These are phyloP conservation scores for Agriopis leucophaearia DNA, from an alignment of 2,888 invertebrate genomes.

Conservation along the genomic window DNA sequence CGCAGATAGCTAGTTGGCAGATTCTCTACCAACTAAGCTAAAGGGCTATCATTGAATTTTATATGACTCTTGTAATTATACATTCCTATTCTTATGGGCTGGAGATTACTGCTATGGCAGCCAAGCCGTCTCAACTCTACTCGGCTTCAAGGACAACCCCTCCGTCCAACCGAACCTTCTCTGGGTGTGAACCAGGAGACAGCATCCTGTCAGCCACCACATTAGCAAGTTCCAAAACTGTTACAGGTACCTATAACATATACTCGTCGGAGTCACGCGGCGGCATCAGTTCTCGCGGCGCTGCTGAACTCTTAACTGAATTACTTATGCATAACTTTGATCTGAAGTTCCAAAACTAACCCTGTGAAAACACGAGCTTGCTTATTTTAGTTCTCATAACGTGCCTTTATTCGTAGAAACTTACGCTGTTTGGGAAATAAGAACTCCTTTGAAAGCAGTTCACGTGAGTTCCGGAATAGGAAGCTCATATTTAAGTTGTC, in stretches of 20 bases:
- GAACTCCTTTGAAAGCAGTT: constrained; percentile 7
- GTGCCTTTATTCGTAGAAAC: constrained; percentile 21
- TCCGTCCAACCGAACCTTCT: not conserved
- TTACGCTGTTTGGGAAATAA: constrained; percentile 8
- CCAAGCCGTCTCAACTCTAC: too few species aligned
- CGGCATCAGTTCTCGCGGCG: constrained; percentile 15
- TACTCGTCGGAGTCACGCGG: not conserved
- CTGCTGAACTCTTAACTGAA: constrained; percentile 28
- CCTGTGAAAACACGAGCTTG: constrained; percentile 5
- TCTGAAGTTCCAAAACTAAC: constrained; percentile 31
- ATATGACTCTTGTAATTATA: too few species aligned
- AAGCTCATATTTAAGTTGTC: constrained; percentile 2
- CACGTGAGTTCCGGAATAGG: constrained; percentile 14
- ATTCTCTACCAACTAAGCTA: too few species aligned
- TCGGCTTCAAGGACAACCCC: too few species aligned
- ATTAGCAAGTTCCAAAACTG: constrained; percentile 8
- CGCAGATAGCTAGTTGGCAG: too few species aligned
- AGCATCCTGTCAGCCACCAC: too few species aligned
- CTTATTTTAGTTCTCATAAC: constrained; percentile 25
- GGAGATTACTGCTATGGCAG: too few species aligned
- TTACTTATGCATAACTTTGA: constrained; percentile 43
- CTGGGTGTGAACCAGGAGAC: too few species aligned
- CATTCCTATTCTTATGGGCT: too few species aligned
- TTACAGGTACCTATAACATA: not conserved
- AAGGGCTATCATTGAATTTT: too few species aligned